Evolutionary conservation across 2,113 vertebrate species (phyloP).

Genomic region (Orientallactaga bullata): DNA sequence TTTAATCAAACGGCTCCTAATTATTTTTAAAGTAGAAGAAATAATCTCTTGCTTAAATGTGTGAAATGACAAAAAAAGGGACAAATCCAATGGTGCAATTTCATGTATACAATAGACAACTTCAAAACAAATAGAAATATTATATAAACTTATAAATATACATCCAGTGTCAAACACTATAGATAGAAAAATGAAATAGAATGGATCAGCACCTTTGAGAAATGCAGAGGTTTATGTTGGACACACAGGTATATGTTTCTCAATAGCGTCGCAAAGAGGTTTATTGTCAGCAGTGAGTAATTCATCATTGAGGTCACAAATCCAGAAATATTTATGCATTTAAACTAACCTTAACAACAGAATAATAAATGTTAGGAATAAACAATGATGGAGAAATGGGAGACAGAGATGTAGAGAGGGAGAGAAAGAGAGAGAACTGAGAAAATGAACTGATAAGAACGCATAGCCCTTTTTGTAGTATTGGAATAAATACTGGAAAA

Average conservation of each 20-base stretch:
- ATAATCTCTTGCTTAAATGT: background rate
- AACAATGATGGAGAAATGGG: background rate
- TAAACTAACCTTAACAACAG: slow-evolving; percentile 11
- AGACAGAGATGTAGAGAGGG: background rate
- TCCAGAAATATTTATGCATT: background rate
- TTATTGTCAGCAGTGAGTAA: background rate
- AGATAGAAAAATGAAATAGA: background rate
- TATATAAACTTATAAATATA: background rate
- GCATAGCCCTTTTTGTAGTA: background rate
- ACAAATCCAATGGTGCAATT: background rate
- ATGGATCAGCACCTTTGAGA: background rate
- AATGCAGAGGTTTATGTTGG: background rate
- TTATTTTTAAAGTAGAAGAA: background rate
- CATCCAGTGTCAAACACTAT: background rate
- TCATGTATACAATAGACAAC: background rate
- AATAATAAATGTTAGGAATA: background rate
- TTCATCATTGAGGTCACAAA: slow-evolving; percentile 1
- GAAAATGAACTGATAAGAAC: background rate
- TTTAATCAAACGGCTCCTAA: slow-evolving; percentile 39
- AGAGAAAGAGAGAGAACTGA: background rate
- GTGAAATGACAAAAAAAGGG: background rate
- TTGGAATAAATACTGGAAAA: background rate
- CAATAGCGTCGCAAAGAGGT: background rate
- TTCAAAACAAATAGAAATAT: background rate
- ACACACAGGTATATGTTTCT: background rate